Evolutionary conservation across 2,797 vertebrate species (phyloP).

Genomic region (Diceros bicornis): DNA sequence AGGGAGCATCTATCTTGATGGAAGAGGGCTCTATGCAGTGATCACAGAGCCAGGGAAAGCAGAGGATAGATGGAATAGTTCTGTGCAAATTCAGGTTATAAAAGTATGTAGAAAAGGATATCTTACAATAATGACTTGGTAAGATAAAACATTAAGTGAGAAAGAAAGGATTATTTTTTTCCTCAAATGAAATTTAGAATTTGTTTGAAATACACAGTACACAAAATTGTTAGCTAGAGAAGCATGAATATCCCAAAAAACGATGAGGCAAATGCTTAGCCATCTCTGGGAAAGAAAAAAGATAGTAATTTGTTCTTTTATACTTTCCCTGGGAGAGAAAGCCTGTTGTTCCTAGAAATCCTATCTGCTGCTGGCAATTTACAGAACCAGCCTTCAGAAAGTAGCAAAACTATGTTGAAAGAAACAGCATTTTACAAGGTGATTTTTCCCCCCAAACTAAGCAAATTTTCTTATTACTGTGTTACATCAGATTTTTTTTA

Average conservation of each 20-base stretch:
- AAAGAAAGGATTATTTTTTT: background rate
- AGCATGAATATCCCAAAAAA: background rate
- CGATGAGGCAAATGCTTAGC: background rate
- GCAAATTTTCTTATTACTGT: slow-evolving; percentile 9
- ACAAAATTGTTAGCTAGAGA: slow-evolving; percentile 45
- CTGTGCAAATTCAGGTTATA: background rate
- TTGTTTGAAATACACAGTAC: background rate
- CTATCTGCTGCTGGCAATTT: background rate
- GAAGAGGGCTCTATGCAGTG: background rate
- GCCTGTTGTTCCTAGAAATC: slow-evolving; percentile 6
- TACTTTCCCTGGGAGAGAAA: background rate
- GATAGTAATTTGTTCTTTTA: background rate
- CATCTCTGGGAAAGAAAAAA: background rate
- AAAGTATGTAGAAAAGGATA: background rate
- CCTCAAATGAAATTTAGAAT: slow-evolving; percentile 46
- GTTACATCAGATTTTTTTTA: slow-evolving; percentile 32
- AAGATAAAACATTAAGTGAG: slow-evolving; percentile 1
- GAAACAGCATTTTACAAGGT: background rate
- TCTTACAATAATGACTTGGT: background rate
- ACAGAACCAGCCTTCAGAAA: slow-evolving; percentile 45
- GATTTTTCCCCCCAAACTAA: background rate
- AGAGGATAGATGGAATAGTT: background rate
- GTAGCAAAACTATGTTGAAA: background rate
- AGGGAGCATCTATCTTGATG: background rate
- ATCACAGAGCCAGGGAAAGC: background rate